phyloP scores from a whole-genome alignment of 2,797 vertebrate species.

The Iguana delicatissima region DNA sequence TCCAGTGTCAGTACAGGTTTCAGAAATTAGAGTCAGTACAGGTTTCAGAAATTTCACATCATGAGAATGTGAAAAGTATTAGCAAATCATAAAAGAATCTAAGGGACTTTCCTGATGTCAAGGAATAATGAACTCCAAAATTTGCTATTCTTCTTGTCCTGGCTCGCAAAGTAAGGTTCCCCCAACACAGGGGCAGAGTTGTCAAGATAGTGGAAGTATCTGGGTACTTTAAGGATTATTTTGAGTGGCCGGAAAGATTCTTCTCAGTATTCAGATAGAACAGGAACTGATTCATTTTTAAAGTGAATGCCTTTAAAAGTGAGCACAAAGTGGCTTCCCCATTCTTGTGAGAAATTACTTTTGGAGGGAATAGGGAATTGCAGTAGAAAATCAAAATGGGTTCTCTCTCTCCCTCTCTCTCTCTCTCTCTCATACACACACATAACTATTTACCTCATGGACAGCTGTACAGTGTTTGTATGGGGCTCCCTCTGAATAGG shows the following conservation, averaged over 20 bases:
- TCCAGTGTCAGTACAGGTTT: conserved; percentile 10
- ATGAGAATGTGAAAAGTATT: too few species aligned
- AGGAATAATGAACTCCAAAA: neutral
- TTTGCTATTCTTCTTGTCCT: neutral
- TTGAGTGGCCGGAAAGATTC: neutral
- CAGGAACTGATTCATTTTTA: neutral
- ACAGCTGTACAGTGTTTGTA: too few species aligned
- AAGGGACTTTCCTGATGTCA: neutral
- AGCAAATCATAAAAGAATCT: too few species aligned
- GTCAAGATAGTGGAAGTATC: neutral
- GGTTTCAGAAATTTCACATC: conserved; percentile 1
- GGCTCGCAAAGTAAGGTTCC: neutral
- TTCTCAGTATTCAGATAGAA: neutral
- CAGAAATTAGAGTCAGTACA: conserved; percentile 8
- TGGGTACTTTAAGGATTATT: neutral
- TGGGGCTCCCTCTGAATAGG: neutral
- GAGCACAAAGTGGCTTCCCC: neutral
- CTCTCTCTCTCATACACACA: neutral
- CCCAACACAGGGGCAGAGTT: neutral
- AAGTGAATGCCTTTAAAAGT: neutral
- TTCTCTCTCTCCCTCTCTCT: too few species aligned
- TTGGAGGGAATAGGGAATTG: neutral
- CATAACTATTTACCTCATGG: too few species aligned
- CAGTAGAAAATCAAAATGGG: too few species aligned
- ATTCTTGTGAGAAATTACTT: neutral